phyloP scores from a whole-genome alignment of 2,113 vertebrate genomes.

The Hoplias malabaricus region DNA sequence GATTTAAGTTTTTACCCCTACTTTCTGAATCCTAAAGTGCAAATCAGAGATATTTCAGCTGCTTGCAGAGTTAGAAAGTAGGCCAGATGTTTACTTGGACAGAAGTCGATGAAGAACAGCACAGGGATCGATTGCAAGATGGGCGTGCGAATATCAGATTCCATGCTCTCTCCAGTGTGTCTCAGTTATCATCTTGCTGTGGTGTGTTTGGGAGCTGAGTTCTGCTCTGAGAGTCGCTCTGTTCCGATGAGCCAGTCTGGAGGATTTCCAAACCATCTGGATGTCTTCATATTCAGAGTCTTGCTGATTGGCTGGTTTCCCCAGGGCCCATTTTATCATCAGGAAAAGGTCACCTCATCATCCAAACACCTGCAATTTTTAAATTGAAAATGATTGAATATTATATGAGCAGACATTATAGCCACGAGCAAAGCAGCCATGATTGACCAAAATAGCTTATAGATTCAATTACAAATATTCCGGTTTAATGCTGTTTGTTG shows the following conservation, averaged over 20 bases:
- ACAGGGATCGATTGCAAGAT: background rate
- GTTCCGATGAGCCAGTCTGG: background rate
- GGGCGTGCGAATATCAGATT: background rate
- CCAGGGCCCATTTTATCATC: background rate
- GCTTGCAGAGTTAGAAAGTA: background rate
- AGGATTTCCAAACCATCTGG: conserved; percentile 35
- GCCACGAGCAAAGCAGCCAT: background rate
- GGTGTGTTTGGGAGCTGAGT: conserved; percentile 4
- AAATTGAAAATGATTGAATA: conserved; percentile 10
- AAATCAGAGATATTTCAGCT: background rate
- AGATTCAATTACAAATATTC: background rate
- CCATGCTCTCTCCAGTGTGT: background rate
- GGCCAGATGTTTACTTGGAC: background rate
- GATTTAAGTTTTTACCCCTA: too few species aligned
- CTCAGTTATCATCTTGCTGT: background rate
- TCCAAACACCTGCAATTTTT: background rate
- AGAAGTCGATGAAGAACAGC: background rate
- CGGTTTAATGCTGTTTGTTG: background rate
- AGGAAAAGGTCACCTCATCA: background rate
- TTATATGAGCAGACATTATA: background rate
- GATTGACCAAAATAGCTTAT: background rate
- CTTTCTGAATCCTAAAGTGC: background rate
- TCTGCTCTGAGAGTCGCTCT: background rate
- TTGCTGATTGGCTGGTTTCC: background rate
- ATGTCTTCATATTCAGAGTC: conserved; percentile 16